Percentiles rank a stretch among this genome's conserved stretches.
Conservation (phyloP, 2,888 invertebrate species). For the Epirrita christyi region DNA sequence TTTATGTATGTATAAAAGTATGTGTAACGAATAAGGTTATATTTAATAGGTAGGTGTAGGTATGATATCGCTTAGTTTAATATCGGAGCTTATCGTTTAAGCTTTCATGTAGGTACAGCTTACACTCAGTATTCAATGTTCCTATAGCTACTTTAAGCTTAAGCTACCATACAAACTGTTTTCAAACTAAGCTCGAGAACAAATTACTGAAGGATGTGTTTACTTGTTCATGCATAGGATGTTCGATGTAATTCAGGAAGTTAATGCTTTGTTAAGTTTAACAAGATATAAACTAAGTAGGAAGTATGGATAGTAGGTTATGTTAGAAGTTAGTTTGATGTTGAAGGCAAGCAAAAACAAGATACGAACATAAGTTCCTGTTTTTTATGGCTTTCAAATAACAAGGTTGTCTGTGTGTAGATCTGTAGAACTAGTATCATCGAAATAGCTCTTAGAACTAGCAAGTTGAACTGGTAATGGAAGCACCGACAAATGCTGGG, state of each 20-base stretch:
- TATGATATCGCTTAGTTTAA: slow-evolving; percentile 8
- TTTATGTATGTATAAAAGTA: not conserved
- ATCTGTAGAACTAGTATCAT: too few relatives aligned
- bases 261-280: not conserved
- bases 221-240: not conserved
- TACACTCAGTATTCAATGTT: not conserved
- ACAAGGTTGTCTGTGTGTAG: too few relatives aligned
- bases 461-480: too few relatives aligned
- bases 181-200: not conserved
- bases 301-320: not conserved
- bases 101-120: slow-evolving; percentile 2
- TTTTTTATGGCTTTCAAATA: too few relatives aligned
- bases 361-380: too few relatives aligned
- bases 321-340: not conserved
- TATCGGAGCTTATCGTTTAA: slow-evolving; percentile 15
- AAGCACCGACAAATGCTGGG: too few relatives aligned
- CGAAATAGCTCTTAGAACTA: too few relatives aligned
- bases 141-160: not conserved
- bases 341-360: not conserved
- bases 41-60: not conserved
- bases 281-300: not conserved
- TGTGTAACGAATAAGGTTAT: too few relatives aligned
- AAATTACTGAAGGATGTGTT: not conserved
- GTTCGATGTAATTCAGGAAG: not conserved
- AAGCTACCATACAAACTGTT: not conserved